These are phyloP conservation scores for Tetraneura akinire DNA, from an alignment of 1,140 invertebrate genomes.

Conservation along the genomic window DNA sequence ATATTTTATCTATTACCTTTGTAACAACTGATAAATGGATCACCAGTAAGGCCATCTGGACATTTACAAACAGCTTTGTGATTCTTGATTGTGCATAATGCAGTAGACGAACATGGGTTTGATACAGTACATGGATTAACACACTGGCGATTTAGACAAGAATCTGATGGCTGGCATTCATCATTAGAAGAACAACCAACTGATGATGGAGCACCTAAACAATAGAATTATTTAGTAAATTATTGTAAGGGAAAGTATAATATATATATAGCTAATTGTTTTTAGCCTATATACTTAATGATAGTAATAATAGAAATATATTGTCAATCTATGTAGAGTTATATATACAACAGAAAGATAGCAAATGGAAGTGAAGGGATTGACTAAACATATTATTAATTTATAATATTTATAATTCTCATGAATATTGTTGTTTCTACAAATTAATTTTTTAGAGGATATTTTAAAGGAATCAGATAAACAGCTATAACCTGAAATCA, in stretches of 20 bases:
- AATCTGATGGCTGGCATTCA: conserved; percentile 72
- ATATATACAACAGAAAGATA: conserved; percentile 43
- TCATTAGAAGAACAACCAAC: conserved; percentile 70
- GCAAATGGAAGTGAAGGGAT: conserved; percentile 46
- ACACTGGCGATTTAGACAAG: conserved; percentile 74
- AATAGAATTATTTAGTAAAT: conserved; percentile 20
- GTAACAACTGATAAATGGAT: conserved; percentile 79
- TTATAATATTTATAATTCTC: neutral
- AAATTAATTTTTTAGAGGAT: conserved; percentile 12
- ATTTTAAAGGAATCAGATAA: conserved; percentile 43
- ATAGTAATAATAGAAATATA: conserved; percentile 3
- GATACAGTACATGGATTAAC: conserved; percentile 74
- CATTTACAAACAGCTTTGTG: conserved; percentile 80
- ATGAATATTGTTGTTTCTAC: conserved; percentile 45
- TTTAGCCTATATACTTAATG: neutral
- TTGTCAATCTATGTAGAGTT: conserved; percentile 30
- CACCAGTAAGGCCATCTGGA: conserved; percentile 72
- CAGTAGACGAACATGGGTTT: conserved; percentile 77
- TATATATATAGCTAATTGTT: neutral
- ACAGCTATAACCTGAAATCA: conserved; percentile 52
- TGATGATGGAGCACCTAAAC: conserved; percentile 59
- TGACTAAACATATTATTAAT: conserved; percentile 21
- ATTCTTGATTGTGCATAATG: conserved; percentile 73
- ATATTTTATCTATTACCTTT: conserved; percentile 61
- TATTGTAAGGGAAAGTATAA: neutral